phyloP scores from a whole-genome alignment of 2,113 vertebrate species.

The Poecile atricapillus region DNA sequence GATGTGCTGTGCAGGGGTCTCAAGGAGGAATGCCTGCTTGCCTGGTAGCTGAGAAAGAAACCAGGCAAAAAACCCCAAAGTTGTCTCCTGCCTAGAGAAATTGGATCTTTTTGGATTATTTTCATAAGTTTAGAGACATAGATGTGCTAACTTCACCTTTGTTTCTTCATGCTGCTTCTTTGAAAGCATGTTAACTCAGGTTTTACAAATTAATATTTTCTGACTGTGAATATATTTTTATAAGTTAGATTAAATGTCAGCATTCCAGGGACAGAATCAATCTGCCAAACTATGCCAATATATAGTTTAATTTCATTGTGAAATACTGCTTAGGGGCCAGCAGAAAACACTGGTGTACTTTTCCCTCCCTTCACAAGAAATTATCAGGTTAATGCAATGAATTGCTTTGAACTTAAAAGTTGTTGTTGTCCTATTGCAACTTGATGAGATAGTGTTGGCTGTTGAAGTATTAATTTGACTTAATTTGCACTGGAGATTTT shows the following conservation, averaged over 20 bases:
- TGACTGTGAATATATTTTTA: not conserved
- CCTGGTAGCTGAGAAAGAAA: not conserved
- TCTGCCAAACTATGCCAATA: not conserved
- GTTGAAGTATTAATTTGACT: not conserved
- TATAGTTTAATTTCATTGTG: not conserved
- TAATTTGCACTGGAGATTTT: not conserved
- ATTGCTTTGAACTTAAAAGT: not conserved
- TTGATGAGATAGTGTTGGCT: not conserved
- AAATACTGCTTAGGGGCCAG: not conserved
- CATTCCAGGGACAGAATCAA: not conserved
- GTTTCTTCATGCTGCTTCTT: not conserved
- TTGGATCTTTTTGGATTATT: not conserved
- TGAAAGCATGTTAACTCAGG: not conserved
- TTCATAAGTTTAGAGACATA: not conserved
- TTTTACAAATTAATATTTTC: not conserved
- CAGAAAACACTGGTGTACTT: not conserved
- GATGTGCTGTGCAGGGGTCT: not conserved
- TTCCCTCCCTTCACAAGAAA: not conserved
- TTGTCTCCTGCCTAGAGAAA: not conserved
- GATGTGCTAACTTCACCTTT: fast-evolving
- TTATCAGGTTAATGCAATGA: not conserved
- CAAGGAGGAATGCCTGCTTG: not conserved
- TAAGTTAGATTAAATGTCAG: not conserved
- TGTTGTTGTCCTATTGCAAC: not conserved
- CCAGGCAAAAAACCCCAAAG: not conserved